These are phyloP conservation scores for Rhopilema esculentum DNA, from an alignment of 30 jellyfish, hydroid and myxozoan genomes.

Conservation along the genomic window DNA sequence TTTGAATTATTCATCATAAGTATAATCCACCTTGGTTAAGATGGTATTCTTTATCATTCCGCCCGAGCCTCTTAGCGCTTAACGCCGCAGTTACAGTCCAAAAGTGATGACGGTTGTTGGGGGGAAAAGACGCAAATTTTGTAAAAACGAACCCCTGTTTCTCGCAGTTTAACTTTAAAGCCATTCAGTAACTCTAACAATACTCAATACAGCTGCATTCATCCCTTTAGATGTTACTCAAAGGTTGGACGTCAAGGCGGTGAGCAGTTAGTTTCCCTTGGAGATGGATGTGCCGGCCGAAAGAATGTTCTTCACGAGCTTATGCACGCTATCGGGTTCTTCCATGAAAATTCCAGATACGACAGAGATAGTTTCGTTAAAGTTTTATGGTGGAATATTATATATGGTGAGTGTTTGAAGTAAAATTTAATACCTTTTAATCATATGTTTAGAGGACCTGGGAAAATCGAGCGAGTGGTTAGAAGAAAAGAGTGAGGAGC, in stretches of 20 bases:
- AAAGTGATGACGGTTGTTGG: no score
- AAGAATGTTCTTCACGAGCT: conserved; percentile 83
- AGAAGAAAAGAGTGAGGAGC: no score
- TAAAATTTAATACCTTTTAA: no score
- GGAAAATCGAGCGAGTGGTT: no score
- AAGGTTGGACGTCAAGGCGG: conserved; percentile 98
- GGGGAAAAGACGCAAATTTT: no score
- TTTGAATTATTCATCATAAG: no score
- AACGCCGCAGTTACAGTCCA: no score
- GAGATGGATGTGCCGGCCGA: conserved; percentile 75
- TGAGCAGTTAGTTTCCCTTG: conserved; percentile 85
- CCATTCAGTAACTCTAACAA: not conserved
- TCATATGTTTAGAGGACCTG: not conserved
- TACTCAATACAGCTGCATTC: no score
- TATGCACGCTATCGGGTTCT: conserved; percentile 95
- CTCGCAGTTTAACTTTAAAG: not conserved
- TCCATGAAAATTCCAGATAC: conserved; percentile 90
- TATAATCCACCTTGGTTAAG: no score
- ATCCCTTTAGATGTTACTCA: conserved; percentile 92
- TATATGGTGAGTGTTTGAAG: conserved; percentile 70
- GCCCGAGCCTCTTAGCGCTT: no score
- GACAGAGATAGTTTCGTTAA: conserved; percentile 91
- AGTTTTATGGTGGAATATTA: conserved; percentile 97
- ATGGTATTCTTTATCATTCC: no score
- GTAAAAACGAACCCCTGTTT: no score